A percentile compares a stretch with the other conserved stretches of the same genome.
Evolutionary conservation across 2,888 invertebrate species (phyloP).

Genomic region (Cephalotes varians): DNA sequence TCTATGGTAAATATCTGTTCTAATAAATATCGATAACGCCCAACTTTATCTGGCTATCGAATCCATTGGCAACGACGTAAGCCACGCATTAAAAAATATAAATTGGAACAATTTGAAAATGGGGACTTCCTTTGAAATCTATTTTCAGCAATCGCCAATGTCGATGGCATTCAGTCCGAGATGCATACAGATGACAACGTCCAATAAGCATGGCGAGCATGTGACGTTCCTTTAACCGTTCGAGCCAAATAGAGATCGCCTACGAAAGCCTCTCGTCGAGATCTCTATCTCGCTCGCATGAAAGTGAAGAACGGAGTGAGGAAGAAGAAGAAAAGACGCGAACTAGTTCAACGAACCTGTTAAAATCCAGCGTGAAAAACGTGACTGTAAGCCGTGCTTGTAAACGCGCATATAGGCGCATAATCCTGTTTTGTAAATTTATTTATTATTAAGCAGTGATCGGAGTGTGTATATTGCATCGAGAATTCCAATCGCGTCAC

Average conservation of each 20-base stretch:
- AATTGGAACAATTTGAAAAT: neutral
- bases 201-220: neutral
- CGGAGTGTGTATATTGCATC: neutral
- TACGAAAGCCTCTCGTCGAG: neutral
- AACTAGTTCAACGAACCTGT: conserved; percentile 57
- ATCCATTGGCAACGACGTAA: neutral
- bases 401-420: neutral
- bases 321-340: conserved; percentile 21
- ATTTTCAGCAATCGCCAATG: neutral
- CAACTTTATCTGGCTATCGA: neutral
- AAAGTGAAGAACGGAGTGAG: conserved; percentile 18
- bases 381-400: conserved; percentile 33
- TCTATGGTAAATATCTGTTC: neutral
- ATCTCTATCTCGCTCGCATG: neutral
- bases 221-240: conserved; percentile 22
- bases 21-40: neutral
- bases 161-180: neutral
- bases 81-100: neutral
- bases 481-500: neutral
- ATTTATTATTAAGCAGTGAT: conserved; percentile 25
- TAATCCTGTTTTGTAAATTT: conserved; percentile 54
- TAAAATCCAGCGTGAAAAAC: conserved; percentile 29
- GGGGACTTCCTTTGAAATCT: neutral
- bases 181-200: neutral
- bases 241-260: conserved; percentile 28